Conservation (phyloP, 1,140 invertebrate genomes). For the Thaumetopoea pityocampa region DNA sequence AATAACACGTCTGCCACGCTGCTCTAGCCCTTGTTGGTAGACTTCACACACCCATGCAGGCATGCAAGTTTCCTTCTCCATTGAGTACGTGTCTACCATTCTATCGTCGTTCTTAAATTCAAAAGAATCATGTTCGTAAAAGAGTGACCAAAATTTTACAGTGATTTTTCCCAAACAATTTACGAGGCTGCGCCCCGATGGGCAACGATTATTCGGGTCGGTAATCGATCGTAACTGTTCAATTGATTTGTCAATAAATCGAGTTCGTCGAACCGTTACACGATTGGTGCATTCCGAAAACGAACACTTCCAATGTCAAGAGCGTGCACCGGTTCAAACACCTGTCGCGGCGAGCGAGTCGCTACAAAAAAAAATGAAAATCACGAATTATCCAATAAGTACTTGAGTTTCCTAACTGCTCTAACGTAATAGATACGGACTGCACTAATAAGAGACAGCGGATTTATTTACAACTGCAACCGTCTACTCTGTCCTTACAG, state of each 20-base stretch:
- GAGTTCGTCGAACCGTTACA: conserved; percentile 31
- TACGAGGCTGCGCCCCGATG: conserved; percentile 11
- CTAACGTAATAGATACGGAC: conserved; percentile 20
- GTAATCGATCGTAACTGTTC: conserved; percentile 43
- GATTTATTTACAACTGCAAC: too few species aligned
- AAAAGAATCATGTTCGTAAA: too few species aligned
- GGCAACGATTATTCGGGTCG: conserved; percentile 12
- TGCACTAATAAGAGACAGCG: conserved; percentile 24
- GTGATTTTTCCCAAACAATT: conserved; percentile 7
- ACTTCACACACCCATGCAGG: too few species aligned
- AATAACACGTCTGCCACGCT: too few species aligned
- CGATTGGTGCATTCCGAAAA: conserved; percentile 34
- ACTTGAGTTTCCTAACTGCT: conserved; percentile 49
- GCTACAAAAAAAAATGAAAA: conserved; percentile 64
- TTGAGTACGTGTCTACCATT: too few species aligned
- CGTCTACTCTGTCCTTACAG: too few species aligned
- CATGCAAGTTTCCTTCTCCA: too few species aligned
- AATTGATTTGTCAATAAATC: conserved; percentile 27
- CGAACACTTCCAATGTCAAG: conserved; percentile 51
- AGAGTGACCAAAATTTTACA: conserved; percentile 11
- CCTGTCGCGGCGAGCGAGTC: conserved; percentile 34
- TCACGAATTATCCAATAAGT: conserved; percentile 71
- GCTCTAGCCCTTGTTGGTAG: too few species aligned
- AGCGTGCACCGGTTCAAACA: conserved; percentile 62
- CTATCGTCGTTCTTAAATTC: too few species aligned